A percentile compares a stretch with the other conserved stretches of the same genome.
Conservation (phyloP, 2,888 invertebrate species). For the Aphelenchoides bicaudatus region DNA sequence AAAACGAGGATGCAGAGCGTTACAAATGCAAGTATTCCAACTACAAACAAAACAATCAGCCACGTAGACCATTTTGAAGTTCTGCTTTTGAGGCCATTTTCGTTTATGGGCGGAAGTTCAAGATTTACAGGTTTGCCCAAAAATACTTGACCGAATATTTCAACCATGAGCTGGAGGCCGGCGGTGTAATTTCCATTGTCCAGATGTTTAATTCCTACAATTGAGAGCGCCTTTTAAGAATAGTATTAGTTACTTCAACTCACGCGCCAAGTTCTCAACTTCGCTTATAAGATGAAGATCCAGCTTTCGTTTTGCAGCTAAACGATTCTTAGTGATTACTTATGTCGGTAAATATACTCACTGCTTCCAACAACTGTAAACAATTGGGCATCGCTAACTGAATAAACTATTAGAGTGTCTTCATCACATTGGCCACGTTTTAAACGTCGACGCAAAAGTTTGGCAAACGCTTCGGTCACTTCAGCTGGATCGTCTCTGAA, state of each 20-base stretch:
- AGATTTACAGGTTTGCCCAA: not conserved
- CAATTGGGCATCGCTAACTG: not conserved
- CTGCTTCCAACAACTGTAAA: too few relatives aligned
- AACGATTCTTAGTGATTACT: not conserved
- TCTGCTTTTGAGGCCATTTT: constrained; percentile 7
- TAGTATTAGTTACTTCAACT: not conserved
- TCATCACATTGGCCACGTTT: constrained; percentile 19
- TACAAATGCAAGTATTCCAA: constrained; percentile 14
- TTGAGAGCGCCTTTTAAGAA: not conserved
- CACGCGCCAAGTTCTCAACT: constrained; percentile 14
- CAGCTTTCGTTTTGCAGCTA: constrained; percentile 6
- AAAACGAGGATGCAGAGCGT: not conserved
- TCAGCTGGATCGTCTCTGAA: constrained; percentile 2
- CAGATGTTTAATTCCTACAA: constrained; percentile 5
- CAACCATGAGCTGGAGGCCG: constrained; percentile 14
- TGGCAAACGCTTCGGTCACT: constrained; percentile 2
- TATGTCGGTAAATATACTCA: too few relatives aligned
- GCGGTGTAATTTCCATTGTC: constrained; percentile 6
- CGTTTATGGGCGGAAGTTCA: constrained; percentile 9
- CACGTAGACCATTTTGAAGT: constrained; percentile 12
- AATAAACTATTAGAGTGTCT: constrained; percentile 9
- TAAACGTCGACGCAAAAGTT: not conserved
- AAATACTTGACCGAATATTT: constrained; percentile 12
- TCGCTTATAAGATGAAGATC: constrained; percentile 4
- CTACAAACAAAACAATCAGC: not conserved